Evolutionary conservation across 1,140 invertebrate genomes (phyloP).

Genomic region (Leptopilina boulardi): DNA sequence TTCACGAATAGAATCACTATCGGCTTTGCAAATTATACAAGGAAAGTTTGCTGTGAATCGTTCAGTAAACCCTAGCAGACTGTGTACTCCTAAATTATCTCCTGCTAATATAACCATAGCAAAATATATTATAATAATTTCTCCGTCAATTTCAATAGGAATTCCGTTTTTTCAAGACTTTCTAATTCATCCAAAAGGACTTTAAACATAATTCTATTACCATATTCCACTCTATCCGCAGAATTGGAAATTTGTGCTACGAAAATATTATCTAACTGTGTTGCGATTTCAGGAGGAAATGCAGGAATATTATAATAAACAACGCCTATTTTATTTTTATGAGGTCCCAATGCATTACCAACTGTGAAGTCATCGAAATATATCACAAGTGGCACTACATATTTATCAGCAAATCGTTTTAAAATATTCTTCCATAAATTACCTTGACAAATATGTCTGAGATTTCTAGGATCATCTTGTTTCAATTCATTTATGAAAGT

Average conservation of each 20-base stretch:
- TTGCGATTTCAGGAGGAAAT: slow-evolving; percentile 24
- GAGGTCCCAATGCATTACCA: slow-evolving; percentile 38
- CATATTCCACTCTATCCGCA: slow-evolving; percentile 27
- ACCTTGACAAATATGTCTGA: slow-evolving; percentile 44
- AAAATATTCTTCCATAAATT: slow-evolving; percentile 41
- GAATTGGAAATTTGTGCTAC: slow-evolving; percentile 38
- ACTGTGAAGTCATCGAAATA: slow-evolving; percentile 47
- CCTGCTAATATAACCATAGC: slow-evolving; percentile 37
- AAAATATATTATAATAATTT: slow-evolving; percentile 37
- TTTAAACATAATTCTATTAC: slow-evolving; percentile 41
- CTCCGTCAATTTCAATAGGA: slow-evolving; percentile 27
- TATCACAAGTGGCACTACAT: slow-evolving; percentile 43
- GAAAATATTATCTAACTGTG: slow-evolving; percentile 42
- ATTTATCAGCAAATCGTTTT: slow-evolving; percentile 32
- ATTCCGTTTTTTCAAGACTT: slow-evolving; percentile 41
- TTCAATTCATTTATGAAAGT: slow-evolving; percentile 31
- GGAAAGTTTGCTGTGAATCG: slow-evolving; percentile 54
- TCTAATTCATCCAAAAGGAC: slow-evolving; percentile 41
- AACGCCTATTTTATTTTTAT: slow-evolving; percentile 44
- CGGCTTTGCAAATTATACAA: slow-evolving; percentile 56
- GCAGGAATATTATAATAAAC: slow-evolving; percentile 43
- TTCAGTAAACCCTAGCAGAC: slow-evolving; percentile 47
- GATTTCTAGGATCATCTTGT: neutral
- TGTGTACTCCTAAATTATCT: slow-evolving; percentile 47
- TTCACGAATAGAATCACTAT: neutral